Base-by-base conservation (phyloP, 2,888 invertebrate genomes). In the Zygothrica quintamaculata region DNA sequence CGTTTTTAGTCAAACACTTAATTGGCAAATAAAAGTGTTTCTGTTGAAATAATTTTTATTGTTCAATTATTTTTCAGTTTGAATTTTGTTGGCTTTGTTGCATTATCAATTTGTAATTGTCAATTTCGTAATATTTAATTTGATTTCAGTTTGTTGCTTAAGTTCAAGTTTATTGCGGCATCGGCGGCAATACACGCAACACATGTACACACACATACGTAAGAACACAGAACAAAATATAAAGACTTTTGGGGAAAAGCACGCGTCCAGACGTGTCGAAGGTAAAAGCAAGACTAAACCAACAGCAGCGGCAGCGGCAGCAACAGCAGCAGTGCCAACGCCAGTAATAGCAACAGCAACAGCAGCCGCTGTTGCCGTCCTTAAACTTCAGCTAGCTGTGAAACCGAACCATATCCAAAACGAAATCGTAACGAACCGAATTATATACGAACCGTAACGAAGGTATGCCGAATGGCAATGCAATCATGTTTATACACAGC, bases 231-330 rank as follows among this genome's bases (percentile, higher is more conserved):
- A 43, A n/a, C n/a, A n/a, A 39, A 8, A 26, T 15, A 37, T 29
- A 13, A 31, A 48, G 34, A n/a, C 42, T 37, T 15, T 26, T 36
- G 50, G 3, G n/a, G n/a, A n/a, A 46, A 18, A 56, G 25, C 44
- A 60, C 72, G 64, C 86, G 77, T 75, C 79, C 64, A 61, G 37
- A 52, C 61, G 64, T 59, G 46, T 50, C 69, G 65, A 69, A 77
- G 69, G 52, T 60, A 55, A 65, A 66, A 71, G 66, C 66, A 66
- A 56, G 76, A 84, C 84, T 80, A 65, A 78, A 76, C 60, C n/a
- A n/a, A n/a, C n/a, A n/a, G n/a, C n/a, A n/a, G n/a, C n/a, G n/a
- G n/a, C n/a, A n/a, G n/a, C n/a, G n/a, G n/a, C n/a, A n/a, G n/a
- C n/a, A n/a, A n/a, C n/a, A n/a, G n/a, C n/a, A n/a, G n/a, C n/a